These are phyloP conservation scores for Probaryconus sp. DNA, from an alignment of 1,140 invertebrate genomes.

Conservation along the genomic window DNA sequence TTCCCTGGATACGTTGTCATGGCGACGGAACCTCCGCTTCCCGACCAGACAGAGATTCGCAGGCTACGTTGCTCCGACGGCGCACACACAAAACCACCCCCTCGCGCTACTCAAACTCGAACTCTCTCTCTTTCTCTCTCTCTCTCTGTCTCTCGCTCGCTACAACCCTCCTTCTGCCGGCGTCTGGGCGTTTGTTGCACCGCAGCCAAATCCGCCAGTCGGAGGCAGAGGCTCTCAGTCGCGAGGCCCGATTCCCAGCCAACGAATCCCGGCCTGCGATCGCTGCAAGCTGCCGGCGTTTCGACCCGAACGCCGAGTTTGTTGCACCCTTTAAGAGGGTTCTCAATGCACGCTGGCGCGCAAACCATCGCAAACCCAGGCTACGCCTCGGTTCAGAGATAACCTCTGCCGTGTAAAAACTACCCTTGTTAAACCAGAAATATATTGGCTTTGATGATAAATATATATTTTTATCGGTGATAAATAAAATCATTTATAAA, in stretches of 20 bases:
- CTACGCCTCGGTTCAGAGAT: no score
- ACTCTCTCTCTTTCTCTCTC: conserved; percentile 27
- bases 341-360: conserved; percentile 42
- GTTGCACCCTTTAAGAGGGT: conserved; percentile 66
- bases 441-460: no score
- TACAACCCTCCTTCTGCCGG: conserved; percentile 64
- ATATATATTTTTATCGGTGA: no score
- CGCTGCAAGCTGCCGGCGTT: conserved; percentile 55
- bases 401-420: no score
- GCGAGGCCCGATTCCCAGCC: conserved; percentile 24
- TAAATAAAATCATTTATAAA: no score
- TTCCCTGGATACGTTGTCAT: conserved; percentile 77
- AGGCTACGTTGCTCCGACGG: conserved; percentile 64
- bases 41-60: conserved; percentile 77
- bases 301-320: conserved; percentile 68
- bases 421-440: no score
- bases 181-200: conserved; percentile 76
- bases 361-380: no score
- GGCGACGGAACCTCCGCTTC: conserved; percentile 72
- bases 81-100: conserved; percentile 66
- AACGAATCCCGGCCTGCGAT: conserved; percentile 25
- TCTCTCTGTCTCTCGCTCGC: conserved; percentile 33
- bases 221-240: conserved; percentile 70
- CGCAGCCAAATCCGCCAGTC: conserved; percentile 67
- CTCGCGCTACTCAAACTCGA: conserved; percentile 59